Evolutionary conservation across 1,140 invertebrate species (phyloP), one percentile per base, ranked within the genome.

Genomic region (Agrypnia vestita): DNA sequence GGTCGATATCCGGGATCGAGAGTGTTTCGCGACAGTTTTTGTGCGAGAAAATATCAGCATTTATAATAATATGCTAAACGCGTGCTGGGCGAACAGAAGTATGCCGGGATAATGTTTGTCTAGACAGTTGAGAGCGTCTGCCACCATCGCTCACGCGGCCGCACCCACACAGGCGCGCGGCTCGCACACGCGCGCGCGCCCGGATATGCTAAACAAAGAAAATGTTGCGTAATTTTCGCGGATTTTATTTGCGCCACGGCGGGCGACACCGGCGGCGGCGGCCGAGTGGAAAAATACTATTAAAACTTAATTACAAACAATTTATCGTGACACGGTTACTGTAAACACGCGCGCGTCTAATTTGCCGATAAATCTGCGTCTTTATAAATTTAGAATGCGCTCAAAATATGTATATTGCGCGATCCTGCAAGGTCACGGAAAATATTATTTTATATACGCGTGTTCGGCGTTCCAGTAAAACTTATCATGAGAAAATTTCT

Each of bases 221-320:
- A 71, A 49, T 4, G 67, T 71, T 71, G 67, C 67, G 67, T 71
- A 71, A 71, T 71, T 71, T 71, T 71, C 67, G 67, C 67, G 67
- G 67, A 71, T 71, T 71, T 71, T 71, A 49, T 49, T 71, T 25
- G 46, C 49, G 49, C 11, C 49, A 51, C 49, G 11, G 11, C 49
- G 11, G n/a, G 49, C 11, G 25, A 6, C n/a, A 6, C 25, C 1
- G 25, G 25, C 25, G 25, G 6, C 25, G 25, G 6, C 25, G 25
- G 25, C 25, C 25, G 25, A 35, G 25, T 35, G 25, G 25, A 35
- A 35, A 35, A 35, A 35, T 35, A 35, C 25, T 35, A 35, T 35
- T 35, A 35, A 35, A 35, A 35, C 25, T 35, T 35, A 35, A 35
- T 35, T 35, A 35, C 25, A 35, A 35, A 35, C 25, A 35, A 35